These are phyloP conservation scores for Rhinatrema bivittatum DNA, from an alignment of 2,797 vertebrate species.

Conservation along the genomic window DNA sequence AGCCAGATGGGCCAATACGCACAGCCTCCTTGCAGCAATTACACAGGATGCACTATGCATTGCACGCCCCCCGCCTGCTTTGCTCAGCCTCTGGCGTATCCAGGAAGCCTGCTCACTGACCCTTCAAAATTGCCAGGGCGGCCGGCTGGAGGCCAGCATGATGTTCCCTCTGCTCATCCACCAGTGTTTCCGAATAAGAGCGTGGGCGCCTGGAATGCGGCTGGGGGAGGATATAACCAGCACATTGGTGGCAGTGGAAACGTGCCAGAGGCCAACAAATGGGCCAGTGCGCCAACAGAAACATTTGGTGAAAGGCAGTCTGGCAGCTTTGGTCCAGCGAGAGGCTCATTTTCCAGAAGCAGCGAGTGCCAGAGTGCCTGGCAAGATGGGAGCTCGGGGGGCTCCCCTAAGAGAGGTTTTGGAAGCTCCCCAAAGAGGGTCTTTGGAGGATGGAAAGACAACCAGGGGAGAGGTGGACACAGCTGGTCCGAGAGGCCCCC, in stretches of 20 bases:
- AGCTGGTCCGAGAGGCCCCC: not conserved
- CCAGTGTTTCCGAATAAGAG: not conserved
- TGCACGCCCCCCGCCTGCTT: not conserved
- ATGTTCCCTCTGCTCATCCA: too few relatives aligned
- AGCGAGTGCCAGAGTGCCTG: not conserved
- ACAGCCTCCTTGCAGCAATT: too few relatives aligned
- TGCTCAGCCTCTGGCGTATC: too few relatives aligned
- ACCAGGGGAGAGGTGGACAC: not conserved
- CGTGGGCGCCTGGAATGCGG: not conserved
- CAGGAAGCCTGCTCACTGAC: too few relatives aligned
- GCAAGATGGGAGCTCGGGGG: not conserved
- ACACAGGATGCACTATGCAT: not conserved
- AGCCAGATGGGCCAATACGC: too few relatives aligned
- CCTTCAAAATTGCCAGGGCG: too few relatives aligned
- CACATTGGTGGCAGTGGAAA: not conserved
- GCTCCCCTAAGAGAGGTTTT: not conserved
- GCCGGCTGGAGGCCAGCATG: too few relatives aligned
- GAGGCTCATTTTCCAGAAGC: not conserved
- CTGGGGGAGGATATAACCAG: not conserved
- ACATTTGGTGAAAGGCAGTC: not conserved
- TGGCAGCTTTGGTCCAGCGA: not conserved
- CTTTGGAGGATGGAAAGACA: constrained; percentile 2
- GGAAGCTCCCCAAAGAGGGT: not conserved
- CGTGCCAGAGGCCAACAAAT: not conserved
- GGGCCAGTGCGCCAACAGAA: too few relatives aligned